These are phyloP conservation scores for Iselma pallidipennis DNA, from an alignment of 2,888 invertebrate genomes.

Conservation along the genomic window DNA sequence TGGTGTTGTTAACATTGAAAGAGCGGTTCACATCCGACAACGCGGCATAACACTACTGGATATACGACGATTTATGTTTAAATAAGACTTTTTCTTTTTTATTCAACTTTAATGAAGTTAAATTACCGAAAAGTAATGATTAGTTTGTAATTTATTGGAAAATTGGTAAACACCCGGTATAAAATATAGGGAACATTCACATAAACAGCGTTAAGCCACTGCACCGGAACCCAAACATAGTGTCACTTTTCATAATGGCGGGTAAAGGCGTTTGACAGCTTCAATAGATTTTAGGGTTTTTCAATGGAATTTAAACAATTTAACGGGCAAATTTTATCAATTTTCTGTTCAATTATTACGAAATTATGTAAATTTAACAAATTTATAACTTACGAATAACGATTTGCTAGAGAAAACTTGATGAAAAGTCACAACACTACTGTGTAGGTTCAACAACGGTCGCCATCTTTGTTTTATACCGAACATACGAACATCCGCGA, in stretches of 20 bases:
- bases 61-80: background rate
- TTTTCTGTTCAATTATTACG: background rate
- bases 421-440: slow-evolving; percentile 17
- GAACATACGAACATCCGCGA: background rate
- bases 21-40: slow-evolving; percentile 4
- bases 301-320: background rate
- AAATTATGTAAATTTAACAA: background rate
- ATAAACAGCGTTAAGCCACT: background rate
- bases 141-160: no score
- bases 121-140: no score
- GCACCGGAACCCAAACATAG: background rate
- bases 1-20: background rate
- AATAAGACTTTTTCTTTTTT: background rate
- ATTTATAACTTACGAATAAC: slow-evolving; percentile 11
- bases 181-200: slow-evolving; percentile 1
- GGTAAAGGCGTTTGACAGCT: slow-evolving; percentile 24
- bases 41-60: background rate
- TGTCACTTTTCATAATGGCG: slow-evolving; percentile 16
- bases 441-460: slow-evolving; percentile 13
- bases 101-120: no score
- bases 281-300: background rate
- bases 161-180: background rate
- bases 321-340: background rate
- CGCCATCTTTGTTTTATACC: slow-evolving; percentile 24
- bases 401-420: slow-evolving; percentile 5